Evolutionary conservation across 2,888 invertebrate species (phyloP).

Genomic region (Apodemia zela): DNA sequence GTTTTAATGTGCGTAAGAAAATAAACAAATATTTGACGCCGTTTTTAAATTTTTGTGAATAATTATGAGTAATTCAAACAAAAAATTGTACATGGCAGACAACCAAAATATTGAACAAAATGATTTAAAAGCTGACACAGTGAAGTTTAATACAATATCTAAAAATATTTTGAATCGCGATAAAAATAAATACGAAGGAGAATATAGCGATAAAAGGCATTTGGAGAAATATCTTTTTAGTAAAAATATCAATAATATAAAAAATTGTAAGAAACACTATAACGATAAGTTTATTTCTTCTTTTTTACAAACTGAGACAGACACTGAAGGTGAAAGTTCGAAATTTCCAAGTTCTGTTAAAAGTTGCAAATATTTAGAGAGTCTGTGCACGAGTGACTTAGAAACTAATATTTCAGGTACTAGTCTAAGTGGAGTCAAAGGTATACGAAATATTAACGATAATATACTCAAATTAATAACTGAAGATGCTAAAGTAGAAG

Average conservation of each 20-base stretch:
- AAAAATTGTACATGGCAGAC: neutral
- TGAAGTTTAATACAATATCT: neutral
- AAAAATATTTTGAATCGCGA: neutral
- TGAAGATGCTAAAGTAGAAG: neutral
- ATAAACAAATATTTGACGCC: neutral
- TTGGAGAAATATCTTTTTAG: neutral
- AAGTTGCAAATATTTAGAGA: neutral
- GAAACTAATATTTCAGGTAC: neutral
- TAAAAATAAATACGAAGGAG: neutral
- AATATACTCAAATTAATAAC: neutral
- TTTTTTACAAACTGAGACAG: neutral
- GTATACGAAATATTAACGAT: neutral
- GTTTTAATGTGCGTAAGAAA: neutral
- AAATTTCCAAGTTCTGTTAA: neutral
- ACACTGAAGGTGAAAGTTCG: neutral
- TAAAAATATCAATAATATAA: neutral
- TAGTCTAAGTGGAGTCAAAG: neutral
- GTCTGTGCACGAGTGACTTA: neutral
- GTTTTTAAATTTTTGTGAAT: conserved; percentile 7
- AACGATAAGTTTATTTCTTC: neutral
- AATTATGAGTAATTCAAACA: neutral
- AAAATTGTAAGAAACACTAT: neutral
- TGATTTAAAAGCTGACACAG: neutral
- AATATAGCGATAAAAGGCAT: neutral
- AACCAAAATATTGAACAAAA: neutral